Evolutionary conservation across 2,888 invertebrate genomes (phyloP).

Genomic region (Conops quadrifasciatus): DNA sequence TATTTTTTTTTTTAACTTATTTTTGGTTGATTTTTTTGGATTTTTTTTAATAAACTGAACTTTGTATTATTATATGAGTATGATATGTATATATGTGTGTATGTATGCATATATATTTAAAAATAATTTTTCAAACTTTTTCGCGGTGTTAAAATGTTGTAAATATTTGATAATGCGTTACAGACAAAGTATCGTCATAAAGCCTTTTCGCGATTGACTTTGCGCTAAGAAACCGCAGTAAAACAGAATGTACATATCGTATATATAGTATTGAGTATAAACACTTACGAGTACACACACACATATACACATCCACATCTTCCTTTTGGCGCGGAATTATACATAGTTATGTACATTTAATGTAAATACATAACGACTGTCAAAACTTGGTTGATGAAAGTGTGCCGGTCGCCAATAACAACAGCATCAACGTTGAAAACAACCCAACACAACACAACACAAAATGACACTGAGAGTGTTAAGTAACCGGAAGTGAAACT

Average conservation of each 20-base stretch:
- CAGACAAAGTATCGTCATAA: background rate
- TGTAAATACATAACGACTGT: too few relatives aligned
- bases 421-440: background rate
- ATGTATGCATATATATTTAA: background rate
- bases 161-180: background rate
- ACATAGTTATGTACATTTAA: slow-evolving; percentile 6
- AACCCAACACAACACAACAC: background rate
- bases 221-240: too few relatives aligned
- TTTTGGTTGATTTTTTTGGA: too few relatives aligned
- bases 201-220: too few relatives aligned
- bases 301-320: slow-evolving; percentile 15
- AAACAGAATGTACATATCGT: background rate
- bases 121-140: background rate
- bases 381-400: too few relatives aligned
- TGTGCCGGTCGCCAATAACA: background rate
- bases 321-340: too few relatives aligned
- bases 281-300: slow-evolving; percentile 17
- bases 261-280: slow-evolving; percentile 13
- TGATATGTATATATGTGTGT: too few relatives aligned
- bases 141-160: background rate
- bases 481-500: slow-evolving; percentile 44
- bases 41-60: too few relatives aligned
- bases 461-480: slow-evolving; percentile 42
- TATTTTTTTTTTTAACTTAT: too few relatives aligned
- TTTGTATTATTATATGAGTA: too few relatives aligned